These are phyloP conservation scores for Lytechinus variegatus DNA, from an alignment of 35 echinoderm and acorn worm genomes.

Conservation along the genomic window DNA sequence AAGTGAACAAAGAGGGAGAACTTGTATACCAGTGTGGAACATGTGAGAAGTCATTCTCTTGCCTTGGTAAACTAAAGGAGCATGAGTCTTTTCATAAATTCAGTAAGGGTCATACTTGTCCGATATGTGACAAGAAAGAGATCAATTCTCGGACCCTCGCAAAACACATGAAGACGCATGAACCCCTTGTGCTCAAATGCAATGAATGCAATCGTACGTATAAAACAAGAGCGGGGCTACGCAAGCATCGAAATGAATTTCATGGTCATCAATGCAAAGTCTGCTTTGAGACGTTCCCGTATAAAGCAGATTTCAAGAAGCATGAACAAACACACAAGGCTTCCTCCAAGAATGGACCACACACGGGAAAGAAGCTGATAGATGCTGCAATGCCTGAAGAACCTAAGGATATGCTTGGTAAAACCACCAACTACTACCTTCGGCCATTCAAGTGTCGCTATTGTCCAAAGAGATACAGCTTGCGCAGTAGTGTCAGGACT, in stretches of 20 bases:
- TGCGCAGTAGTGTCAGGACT: neutral
- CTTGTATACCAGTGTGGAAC: neutral
- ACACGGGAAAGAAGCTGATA: neutral
- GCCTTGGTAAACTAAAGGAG: neutral
- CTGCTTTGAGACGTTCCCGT: neutral
- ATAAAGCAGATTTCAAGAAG: neutral
- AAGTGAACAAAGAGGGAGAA: neutral
- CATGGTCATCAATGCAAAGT: conserved; percentile 2
- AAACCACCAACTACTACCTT: neutral
- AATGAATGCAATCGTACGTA: neutral
- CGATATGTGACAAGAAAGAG: conserved; percentile 15
- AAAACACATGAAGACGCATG: neutral
- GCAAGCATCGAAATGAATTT: neutral
- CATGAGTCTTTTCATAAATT: neutral
- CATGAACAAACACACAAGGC: neutral
- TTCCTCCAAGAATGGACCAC: neutral
- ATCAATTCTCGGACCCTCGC: neutral
- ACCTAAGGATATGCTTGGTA: conserved; percentile 31
- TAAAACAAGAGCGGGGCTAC: neutral
- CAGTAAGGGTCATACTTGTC: neutral
- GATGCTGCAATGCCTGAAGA: neutral
- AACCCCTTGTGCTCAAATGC: neutral
- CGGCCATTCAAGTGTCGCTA: conserved; percentile 8
- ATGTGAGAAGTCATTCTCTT: neutral
- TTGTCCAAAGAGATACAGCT: conserved; percentile 22